Evolutionary conservation across 53 echinoderm and acorn worm species (phyloP).

Genomic region (Luidia sarsii): DNA sequence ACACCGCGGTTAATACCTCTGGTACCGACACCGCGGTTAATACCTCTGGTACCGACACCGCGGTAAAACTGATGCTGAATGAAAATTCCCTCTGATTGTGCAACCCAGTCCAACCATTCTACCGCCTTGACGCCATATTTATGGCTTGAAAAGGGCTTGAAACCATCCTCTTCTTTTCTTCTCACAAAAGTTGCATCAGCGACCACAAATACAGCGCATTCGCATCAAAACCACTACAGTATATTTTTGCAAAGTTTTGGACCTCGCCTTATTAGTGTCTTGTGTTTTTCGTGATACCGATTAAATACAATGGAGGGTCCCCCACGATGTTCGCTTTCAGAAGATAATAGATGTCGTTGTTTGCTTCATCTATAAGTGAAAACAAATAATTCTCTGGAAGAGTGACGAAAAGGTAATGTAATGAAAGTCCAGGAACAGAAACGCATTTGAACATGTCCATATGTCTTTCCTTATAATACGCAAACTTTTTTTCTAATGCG

Average conservation of each 20-base stretch:
- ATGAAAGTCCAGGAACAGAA: neutral
- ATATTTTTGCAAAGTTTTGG: too few species aligned
- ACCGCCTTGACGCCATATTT: neutral
- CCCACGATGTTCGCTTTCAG: neutral
- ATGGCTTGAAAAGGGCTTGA: neutral
- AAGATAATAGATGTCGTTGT: neutral
- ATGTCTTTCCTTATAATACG: neutral
- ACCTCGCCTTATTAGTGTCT: too few species aligned
- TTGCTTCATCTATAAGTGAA: neutral
- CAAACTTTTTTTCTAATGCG: neutral
- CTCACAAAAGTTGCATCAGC: neutral
- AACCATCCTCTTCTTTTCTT: neutral
- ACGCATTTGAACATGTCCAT: constrained; percentile 19
- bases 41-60: too few species aligned
- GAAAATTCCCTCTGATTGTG: neutral
- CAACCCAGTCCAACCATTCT: neutral
- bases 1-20: too few species aligned
- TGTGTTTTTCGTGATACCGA: neutral
- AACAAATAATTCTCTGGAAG: neutral
- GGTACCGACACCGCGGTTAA: too few species aligned
- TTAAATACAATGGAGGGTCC: neutral
- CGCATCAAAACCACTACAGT: neutral
- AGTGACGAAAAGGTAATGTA: neutral
- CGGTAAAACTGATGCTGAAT: neutral
- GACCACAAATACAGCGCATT: neutral